Percentiles rank a stretch among this genome's conserved stretches.
Evolutionary conservation across 2,797 vertebrate genomes (phyloP).

Genomic region (Manis crassicaudata): DNA sequence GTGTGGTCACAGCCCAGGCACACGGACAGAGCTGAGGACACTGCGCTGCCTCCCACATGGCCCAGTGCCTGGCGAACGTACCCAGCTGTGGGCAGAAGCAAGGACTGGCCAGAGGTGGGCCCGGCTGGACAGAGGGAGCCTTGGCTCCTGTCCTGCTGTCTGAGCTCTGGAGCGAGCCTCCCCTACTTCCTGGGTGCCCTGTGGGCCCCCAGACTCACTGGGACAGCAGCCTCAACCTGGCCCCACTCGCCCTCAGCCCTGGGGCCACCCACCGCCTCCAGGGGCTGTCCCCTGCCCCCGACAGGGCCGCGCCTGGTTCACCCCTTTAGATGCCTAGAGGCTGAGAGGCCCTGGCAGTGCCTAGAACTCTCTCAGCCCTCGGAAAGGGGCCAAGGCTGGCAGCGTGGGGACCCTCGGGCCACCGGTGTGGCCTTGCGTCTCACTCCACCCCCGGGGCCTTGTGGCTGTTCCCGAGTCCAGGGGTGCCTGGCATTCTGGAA

Average conservation of each 20-base stretch:
- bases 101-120: not conserved
- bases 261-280: not conserved
- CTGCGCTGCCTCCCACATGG: not conserved
- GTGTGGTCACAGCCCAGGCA: too few species aligned
- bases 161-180: not conserved
- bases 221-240: not conserved
- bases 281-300: not conserved
- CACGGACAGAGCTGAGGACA: not conserved
- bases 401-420: not conserved
- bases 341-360: not conserved
- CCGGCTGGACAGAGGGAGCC: not conserved
- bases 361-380: not conserved
- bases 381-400: not conserved
- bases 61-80: not conserved
- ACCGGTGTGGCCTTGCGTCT: not conserved
- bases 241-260: too few species aligned
- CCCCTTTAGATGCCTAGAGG: not conserved
- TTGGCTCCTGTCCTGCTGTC: not conserved
- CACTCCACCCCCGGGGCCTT: not conserved
- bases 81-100: not conserved
- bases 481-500: not conserved
- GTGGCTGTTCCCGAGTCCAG: not conserved
- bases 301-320: not conserved
- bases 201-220: not conserved
- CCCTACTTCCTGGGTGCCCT: too few species aligned